These are phyloP conservation scores for Drosophila austrosaltans DNA, from an alignment of 2,888 invertebrate genomes.

Conservation along the genomic window DNA sequence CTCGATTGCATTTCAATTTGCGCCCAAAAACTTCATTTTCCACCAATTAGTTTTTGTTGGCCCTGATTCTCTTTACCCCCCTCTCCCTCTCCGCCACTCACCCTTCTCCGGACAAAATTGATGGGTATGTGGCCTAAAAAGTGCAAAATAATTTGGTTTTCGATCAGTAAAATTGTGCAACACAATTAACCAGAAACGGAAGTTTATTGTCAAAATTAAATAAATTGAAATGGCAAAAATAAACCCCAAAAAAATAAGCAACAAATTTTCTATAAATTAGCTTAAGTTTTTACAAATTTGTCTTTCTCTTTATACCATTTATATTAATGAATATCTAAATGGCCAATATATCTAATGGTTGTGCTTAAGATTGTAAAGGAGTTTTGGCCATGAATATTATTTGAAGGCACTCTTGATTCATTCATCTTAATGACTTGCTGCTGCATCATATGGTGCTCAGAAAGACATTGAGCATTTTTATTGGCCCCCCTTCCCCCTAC, in stretches of 20 bases:
- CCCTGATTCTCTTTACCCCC: slow-evolving; percentile 3
- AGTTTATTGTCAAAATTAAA: background rate
- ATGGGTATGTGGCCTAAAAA: slow-evolving; percentile 49
- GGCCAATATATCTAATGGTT: background rate
- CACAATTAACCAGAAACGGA: slow-evolving; percentile 7
- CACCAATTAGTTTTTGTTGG: slow-evolving; percentile 79
- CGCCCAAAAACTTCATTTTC: slow-evolving; percentile 81
- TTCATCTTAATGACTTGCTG: slow-evolving; percentile 52
- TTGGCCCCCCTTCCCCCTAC: slow-evolving; percentile 49
- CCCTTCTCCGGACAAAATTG: slow-evolving; percentile 49
- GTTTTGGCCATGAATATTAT: background rate
- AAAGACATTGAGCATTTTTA: slow-evolving; percentile 71
- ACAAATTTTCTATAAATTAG: too few species aligned
- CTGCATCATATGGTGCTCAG: slow-evolving; percentile 62
- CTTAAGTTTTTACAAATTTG: too few species aligned
- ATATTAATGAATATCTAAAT: background rate
- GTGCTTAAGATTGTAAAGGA: background rate
- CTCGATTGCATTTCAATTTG: slow-evolving; percentile 80
- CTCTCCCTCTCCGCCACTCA: background rate
- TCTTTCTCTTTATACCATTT: background rate
- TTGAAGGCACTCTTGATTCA: background rate
- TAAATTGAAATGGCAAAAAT: background rate
- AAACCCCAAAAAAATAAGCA: too few species aligned
- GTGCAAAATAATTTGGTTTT: slow-evolving; percentile 13
- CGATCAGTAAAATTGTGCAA: slow-evolving; percentile 4